Base-by-base conservation (phyloP, 35 echinoderm and acorn worm species). In the Hemicentrotus pulcherrimus region DNA sequence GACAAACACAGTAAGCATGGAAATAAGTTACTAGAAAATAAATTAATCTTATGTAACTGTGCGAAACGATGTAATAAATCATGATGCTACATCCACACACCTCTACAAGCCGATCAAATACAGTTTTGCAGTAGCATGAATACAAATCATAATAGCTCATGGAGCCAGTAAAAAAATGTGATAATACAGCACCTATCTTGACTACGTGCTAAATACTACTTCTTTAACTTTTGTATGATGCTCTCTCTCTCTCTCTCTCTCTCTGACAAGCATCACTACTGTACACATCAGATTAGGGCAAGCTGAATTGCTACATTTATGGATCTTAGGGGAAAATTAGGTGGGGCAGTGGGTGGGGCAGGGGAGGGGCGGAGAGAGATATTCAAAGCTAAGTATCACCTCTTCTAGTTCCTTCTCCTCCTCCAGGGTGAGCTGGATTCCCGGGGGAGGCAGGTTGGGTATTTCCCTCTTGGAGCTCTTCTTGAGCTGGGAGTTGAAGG, bases 401-500 rank as follows among this genome's bases (percentile, higher is more conserved):
- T 97, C 95, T 52, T 97, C 61, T 9, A 95, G 95, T 18, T 97
- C 96, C 22, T 50, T 32, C 24, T 98, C 97, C 31, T 96, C 94
- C 71, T 95, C 94, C 58, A 95, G 58, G 33, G 55, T 92, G 41
- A 95, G 86, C 28, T 91, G 93, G 14, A 94, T 94, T 46, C 96
- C 96, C 22, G 89, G 59, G 12, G 95, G 97, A 11, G 96, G 95
- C 65, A 90, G 89, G 32, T 48, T 94, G 31, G 94, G 87, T 65
- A 78, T 70, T 28, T 94, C 86, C 46, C 88, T 95, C 65, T 97
- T 99, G 91, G 97, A 97, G 91, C 91, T 93, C 91, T 93, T 47
- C 91, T 95, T 96, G 45, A 90, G 94, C 47, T 99, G 98, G 14
- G 97, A 97, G 87, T 99, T 99, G 94, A 99, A 99, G n/a, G 98